phyloP scores from a whole-genome alignment of 2,888 invertebrate genomes.

The Pherbina coryleti region DNA sequence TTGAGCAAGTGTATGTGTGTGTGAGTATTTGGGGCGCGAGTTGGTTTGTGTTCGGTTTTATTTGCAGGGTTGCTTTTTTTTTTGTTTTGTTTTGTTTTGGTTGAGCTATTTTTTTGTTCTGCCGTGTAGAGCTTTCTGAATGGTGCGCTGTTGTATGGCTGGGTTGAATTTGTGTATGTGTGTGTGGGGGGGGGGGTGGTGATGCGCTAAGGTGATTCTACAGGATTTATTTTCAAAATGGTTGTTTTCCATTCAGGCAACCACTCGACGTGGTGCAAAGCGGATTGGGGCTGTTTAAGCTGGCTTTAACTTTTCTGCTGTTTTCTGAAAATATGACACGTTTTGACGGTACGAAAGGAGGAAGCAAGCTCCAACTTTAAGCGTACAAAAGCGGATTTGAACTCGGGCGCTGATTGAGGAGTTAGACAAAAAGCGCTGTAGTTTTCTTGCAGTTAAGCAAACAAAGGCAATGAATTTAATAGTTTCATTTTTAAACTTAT shows the following conservation, averaged over 20 bases:
- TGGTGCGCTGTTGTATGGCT: background rate
- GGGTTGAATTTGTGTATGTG: background rate
- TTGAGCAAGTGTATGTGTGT: too few relatives aligned
- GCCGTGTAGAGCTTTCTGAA: background rate
- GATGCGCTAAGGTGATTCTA: background rate
- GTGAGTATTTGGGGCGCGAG: background rate
- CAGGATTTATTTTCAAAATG: conserved; percentile 33
- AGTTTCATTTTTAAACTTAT: too few relatives aligned
- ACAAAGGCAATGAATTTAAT: too few relatives aligned
- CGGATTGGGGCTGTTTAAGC: background rate
- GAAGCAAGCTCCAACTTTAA: background rate
- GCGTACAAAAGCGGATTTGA: background rate
- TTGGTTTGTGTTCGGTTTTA: background rate
- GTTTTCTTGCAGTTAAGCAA: too few relatives aligned
- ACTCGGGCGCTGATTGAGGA: too few relatives aligned
- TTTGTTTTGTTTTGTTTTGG: background rate
- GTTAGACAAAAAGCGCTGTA: too few relatives aligned
- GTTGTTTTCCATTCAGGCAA: background rate
- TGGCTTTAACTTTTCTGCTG: conserved; percentile 49
- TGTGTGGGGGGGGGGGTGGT: background rate
- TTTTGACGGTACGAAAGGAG: conserved; percentile 45
- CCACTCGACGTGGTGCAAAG: background rate
- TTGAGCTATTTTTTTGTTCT: background rate
- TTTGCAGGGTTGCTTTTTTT: conserved; percentile 1
- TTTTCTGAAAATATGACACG: conserved; percentile 64